These are phyloP conservation scores for Dipodomys merriami DNA, from an alignment of 2,113 vertebrate species.

Conservation along the genomic window DNA sequence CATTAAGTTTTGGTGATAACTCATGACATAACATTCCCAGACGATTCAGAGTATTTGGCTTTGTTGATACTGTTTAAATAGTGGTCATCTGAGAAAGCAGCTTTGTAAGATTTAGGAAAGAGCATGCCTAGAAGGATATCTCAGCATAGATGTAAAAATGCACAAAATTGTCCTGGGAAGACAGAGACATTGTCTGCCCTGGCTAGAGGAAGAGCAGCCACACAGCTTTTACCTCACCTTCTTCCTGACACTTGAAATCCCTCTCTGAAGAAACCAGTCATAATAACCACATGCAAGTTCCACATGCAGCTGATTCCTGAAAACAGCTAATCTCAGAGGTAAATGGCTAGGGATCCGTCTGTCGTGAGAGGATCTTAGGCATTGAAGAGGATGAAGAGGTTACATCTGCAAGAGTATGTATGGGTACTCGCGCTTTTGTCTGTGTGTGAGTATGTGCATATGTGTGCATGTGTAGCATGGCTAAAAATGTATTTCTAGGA, in stretches of 20 bases:
- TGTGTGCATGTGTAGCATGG: not conserved
- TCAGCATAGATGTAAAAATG: not conserved
- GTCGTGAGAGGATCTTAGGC: not conserved
- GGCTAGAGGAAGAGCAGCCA: too few species aligned
- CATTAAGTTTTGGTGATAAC: not conserved
- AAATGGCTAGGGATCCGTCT: too few species aligned
- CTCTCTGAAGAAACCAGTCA: not conserved
- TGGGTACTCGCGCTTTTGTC: not conserved
- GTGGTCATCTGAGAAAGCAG: not conserved
- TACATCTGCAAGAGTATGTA: not conserved
- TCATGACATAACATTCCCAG: not conserved
- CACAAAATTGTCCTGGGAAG: accelerated
- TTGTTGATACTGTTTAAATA: not conserved
- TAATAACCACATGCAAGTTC: not conserved
- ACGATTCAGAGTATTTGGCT: not conserved
- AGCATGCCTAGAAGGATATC: not conserved
- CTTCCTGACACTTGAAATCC: not conserved
- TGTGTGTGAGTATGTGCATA: not conserved
- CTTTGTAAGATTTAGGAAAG: not conserved
- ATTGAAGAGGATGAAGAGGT: not conserved
- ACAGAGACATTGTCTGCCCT: not conserved
- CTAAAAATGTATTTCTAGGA: not conserved
- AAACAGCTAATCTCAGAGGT: not conserved
- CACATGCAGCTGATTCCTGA: too few species aligned
- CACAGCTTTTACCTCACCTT: accelerated